Evolutionary conservation across 2,888 invertebrate species (phyloP).

Genomic region (Plusia festucae): DNA sequence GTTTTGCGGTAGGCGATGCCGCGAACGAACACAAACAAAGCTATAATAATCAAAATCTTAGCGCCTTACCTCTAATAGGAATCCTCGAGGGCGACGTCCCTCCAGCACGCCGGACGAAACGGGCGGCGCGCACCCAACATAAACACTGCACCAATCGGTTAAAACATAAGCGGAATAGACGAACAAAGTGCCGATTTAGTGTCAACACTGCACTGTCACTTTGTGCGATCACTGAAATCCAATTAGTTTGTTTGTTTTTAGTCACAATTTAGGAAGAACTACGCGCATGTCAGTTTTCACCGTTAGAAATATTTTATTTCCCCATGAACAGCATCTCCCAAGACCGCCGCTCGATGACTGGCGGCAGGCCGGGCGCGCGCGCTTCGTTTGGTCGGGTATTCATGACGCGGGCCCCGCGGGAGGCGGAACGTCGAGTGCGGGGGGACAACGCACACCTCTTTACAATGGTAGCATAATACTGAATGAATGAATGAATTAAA

Average conservation of each 20-base stretch:
- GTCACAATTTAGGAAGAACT: constrained; percentile 78
- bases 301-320: constrained; percentile 58
- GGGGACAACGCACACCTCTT: constrained; percentile 54
- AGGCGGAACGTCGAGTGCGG: constrained; percentile 59
- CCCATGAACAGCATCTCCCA: constrained; percentile 61
- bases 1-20: constrained; percentile 32
- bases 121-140: constrained; percentile 85
- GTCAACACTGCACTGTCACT: constrained; percentile 80
- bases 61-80: constrained; percentile 81
- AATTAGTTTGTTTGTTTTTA: constrained; percentile 81
- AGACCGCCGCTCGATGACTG: constrained; percentile 87
- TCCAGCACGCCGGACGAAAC: constrained; percentile 82
- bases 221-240: constrained; percentile 83
- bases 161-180: constrained; percentile 73
- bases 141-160: constrained; percentile 87
- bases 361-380: constrained; percentile 72
- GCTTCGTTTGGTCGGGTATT: constrained; percentile 69
- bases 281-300: constrained; percentile 82
- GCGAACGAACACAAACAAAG: constrained; percentile 62
- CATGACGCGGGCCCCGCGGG: constrained; percentile 53
- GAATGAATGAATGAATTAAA: constrained; percentile 71
- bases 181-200: constrained; percentile 62
- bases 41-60: constrained; percentile 70
- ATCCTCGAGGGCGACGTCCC: constrained; percentile 86
- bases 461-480: constrained; percentile 64